Evolutionary conservation across 2,113 vertebrate species (phyloP).

Genomic region (Bostrychus sinensis): DNA sequence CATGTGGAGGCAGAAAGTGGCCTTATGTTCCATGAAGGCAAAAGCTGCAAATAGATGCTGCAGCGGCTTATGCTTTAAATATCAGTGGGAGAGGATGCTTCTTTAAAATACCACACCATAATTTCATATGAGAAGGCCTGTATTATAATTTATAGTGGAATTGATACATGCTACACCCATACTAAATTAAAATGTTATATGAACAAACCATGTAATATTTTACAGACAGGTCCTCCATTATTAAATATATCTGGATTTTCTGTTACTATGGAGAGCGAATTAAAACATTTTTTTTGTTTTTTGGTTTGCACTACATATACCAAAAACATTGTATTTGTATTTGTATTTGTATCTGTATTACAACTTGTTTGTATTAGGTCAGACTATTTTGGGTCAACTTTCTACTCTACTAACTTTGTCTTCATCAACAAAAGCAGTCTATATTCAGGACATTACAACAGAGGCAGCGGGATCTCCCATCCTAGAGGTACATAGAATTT

Average conservation of each 20-base stretch:
- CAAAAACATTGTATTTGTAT: no score
- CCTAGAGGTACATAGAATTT: constrained; percentile 34
- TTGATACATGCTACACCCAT: constrained; percentile 8
- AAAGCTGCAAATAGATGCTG: constrained; percentile 16
- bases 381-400: no score
- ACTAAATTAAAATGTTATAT: constrained; percentile 7
- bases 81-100: constrained; percentile 23
- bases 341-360: no score
- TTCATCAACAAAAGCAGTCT: no score
- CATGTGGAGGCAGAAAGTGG: constrained; percentile 14
- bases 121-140: background rate
- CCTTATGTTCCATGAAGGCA: constrained; percentile 5
- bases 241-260: background rate
- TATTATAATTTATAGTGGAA: constrained; percentile 5
- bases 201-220: background rate
- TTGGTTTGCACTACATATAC: no score
- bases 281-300: no score
- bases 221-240: background rate
- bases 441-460: constrained; percentile 38
- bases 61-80: constrained; percentile 31
- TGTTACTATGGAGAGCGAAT: constrained; percentile 4
- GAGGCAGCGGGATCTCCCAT: constrained; percentile 27
- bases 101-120: background rate
- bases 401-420: no score
- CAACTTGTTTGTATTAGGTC: no score